Base-by-base conservation (phyloP, 64 coral and sea anemone genomes). In the Catalaphyllia jardinei region DNA sequence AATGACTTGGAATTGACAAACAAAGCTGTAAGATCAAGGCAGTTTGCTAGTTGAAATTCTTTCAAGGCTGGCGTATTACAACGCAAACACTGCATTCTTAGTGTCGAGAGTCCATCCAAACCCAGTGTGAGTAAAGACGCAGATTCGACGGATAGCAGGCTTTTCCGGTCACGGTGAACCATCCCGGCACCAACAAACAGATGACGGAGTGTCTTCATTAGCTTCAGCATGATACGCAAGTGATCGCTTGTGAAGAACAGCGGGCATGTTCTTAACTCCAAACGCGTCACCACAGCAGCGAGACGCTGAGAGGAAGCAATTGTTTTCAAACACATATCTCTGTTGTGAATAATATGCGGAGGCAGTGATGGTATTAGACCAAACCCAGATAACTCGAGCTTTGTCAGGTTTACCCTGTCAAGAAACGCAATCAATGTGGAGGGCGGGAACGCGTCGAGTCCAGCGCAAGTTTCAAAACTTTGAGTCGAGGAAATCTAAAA, bases 231-330 rank as follows among this genome's bases (percentile, higher is more conserved):
- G 9, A 67, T 20, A 39, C 62, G 60, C 60, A 83, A 38, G 31
- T 83, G 60, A 10, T 83, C 80, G 61, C 60, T 83, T 4, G 60
- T 83, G 22, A 67, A 83, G 67, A 63, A 83, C 3, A 83, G 38
- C 0, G 80, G 80, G 20, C 80, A 83, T 46, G 80, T 83, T 65
- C 62, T 65, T 0, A 83, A 15, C 61, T 83, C 80, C 19, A 83
- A 67, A 31, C 80, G 80, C 19, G 80, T 83, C 19, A 83, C 62
- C 62, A 83, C 2, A 24, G 80, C 29, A 24, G 80, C 80, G 10
- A 83, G 61, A 22, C 80, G 80, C 31, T 83, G 60, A 42, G 80
- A 83, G 17, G 80, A 83, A 83, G 80, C 31, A 65, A 83, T 83
- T 1, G 60, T 83, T 42, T 67, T 83, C 33, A 83, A 67, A 25